Conservation (phyloP, 2,113 vertebrate species). For the Colossoma macropomum region DNA sequence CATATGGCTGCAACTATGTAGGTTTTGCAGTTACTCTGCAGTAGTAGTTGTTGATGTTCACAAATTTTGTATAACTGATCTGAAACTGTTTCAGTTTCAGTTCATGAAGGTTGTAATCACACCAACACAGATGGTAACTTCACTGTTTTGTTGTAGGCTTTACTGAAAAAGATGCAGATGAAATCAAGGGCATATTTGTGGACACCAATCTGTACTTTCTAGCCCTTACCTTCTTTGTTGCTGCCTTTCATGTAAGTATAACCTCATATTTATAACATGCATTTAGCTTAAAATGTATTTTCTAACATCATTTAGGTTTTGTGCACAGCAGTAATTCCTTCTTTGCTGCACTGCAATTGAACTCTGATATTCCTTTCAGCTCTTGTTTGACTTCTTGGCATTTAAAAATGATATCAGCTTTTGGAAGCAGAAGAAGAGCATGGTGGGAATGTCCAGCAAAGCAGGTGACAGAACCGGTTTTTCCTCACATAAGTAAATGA, state of each 20-base stretch:
- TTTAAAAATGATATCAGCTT: slow-evolving; percentile 99
- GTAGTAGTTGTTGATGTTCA: too few relatives aligned
- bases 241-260: slow-evolving; percentile 91
- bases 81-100: too few relatives aligned
- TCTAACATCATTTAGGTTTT: background rate
- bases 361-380: slow-evolving; percentile 74
- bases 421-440: slow-evolving; percentile 97
- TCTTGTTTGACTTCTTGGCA: slow-evolving; percentile 97
- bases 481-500: background rate
- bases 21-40: too few relatives aligned
- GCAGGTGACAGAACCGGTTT: slow-evolving; percentile 79
- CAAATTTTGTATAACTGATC: too few relatives aligned
- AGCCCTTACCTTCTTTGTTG: slow-evolving; percentile 95
- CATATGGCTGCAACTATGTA: too few relatives aligned
- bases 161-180: slow-evolving; percentile 97
- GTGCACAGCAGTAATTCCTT: background rate
- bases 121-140: background rate
- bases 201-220: slow-evolving; percentile 97
- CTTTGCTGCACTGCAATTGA: background rate
- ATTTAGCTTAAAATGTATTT: background rate
- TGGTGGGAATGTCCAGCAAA: slow-evolving; percentile 98
- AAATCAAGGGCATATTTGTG: slow-evolving; percentile 98
- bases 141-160: slow-evolving; percentile 80
- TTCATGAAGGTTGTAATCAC: too few relatives aligned
- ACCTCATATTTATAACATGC: background rate